Percentiles rank a stretch among this genome's conserved stretches.
Evolutionary conservation across 2,113 vertebrate genomes (phyloP).

Genomic region (Stomatorhinus ivindoensis): DNA sequence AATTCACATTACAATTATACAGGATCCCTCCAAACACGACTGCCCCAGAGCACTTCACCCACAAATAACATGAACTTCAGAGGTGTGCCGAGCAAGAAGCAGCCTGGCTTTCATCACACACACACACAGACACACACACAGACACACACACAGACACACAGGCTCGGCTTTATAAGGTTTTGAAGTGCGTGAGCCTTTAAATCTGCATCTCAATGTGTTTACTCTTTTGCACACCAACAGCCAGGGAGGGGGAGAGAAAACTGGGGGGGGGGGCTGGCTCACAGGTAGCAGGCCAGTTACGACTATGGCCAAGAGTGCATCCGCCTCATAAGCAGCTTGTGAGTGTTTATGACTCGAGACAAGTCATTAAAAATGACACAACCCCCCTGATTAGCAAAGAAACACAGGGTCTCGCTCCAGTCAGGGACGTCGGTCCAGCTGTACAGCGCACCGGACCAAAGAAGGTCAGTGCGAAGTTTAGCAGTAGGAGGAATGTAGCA

Average conservation of each 20-base stretch:
- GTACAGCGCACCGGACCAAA: not conserved
- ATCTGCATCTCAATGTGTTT: not conserved
- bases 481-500: not conserved
- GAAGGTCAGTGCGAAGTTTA: not conserved
- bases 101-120: not conserved
- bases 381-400: not conserved
- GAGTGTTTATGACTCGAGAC: not conserved
- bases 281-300: not conserved
- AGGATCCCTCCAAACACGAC: not conserved
- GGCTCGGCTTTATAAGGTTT: not conserved
- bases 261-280: not conserved
- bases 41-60: not conserved
- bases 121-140: too few species aligned
- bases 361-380: not conserved
- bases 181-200: not conserved
- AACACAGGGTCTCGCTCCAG: not conserved
- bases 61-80: not conserved
- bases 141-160: not conserved
- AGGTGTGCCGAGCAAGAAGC: not conserved
- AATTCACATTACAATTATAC: not conserved
- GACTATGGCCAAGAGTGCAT: not conserved
- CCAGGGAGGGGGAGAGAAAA: not conserved
- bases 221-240: not conserved
- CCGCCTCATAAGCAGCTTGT: not conserved
- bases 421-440: not conserved